Percentiles rank a stretch among this genome's conserved stretches.
phyloP scores from a whole-genome alignment of 2,797 vertebrate species.

The Hoplostethus atlanticus region DNA sequence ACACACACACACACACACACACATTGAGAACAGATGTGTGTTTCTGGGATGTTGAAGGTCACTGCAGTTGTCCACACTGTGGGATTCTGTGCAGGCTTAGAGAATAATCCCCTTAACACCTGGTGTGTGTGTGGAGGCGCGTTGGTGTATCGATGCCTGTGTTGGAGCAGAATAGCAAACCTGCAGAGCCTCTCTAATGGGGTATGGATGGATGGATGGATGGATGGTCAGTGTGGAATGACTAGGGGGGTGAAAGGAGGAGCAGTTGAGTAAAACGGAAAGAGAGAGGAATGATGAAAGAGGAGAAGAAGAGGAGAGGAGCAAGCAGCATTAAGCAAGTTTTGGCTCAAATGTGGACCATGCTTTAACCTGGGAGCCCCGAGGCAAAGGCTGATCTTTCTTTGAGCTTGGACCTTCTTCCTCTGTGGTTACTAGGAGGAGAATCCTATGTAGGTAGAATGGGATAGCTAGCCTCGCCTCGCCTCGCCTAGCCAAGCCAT shows the following conservation, averaged over 20 bases:
- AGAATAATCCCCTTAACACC: constrained; percentile 70
- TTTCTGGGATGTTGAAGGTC: constrained; percentile 65
- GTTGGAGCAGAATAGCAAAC: constrained; percentile 38
- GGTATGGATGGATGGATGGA: constrained; percentile 18
- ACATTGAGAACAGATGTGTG: constrained; percentile 40
- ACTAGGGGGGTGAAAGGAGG: background rate
- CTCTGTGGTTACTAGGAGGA: constrained; percentile 1
- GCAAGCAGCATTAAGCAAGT: background rate
- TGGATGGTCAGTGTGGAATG: background rate
- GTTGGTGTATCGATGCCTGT: constrained; percentile 17
- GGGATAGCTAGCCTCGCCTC: constrained; percentile 10
- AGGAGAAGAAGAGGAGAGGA: background rate
- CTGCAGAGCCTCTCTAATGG: constrained; percentile 15
- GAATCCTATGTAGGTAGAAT: background rate
- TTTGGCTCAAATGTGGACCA: background rate
- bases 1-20: constrained; percentile 26
- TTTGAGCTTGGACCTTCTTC: background rate
- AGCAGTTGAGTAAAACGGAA: background rate
- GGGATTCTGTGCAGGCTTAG: constrained; percentile 66
- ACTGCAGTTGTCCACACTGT: constrained; percentile 51
- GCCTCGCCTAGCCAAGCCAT: constrained; percentile 22
- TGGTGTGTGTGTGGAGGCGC: constrained; percentile 35
- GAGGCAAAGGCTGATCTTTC: no score
- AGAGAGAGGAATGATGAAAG: background rate
- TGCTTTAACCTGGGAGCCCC: background rate